Percentiles rank a stretch among this genome's conserved stretches.
Evolutionary conservation across 2,797 vertebrate genomes (phyloP).

Genomic region (Rhinogobio ventralis): DNA sequence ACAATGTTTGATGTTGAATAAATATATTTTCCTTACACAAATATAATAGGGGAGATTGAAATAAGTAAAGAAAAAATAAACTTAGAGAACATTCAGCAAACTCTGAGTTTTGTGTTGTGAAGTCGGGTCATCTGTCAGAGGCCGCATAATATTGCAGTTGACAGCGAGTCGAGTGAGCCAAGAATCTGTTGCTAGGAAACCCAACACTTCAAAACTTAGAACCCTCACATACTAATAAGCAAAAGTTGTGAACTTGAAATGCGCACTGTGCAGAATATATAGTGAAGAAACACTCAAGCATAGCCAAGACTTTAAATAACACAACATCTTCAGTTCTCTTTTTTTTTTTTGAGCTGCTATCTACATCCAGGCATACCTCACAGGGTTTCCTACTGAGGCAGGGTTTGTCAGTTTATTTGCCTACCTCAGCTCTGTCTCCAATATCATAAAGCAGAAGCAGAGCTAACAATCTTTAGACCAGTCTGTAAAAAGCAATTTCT

Average conservation of each 20-base stretch:
- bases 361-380: constrained; percentile 23
- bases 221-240: constrained; percentile 53
- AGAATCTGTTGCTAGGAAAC: constrained; percentile 61
- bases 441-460: constrained; percentile 15
- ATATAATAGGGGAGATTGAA: not conserved
- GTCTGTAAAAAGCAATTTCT: constrained; percentile 7
- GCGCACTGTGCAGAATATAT: constrained; percentile 26
- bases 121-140: constrained; percentile 45
- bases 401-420: constrained; percentile 23
- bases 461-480: constrained; percentile 13
- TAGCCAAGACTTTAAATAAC: constrained; percentile 20
- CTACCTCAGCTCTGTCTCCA: constrained; percentile 7
- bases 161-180: constrained; percentile 28
- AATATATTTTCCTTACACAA: not conserved
- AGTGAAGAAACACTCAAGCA: constrained; percentile 27
- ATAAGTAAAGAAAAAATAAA: not conserved
- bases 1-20: constrained; percentile 1
- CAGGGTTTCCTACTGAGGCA: not conserved
- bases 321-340: not conserved
- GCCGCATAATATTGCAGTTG: constrained; percentile 38
- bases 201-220: constrained; percentile 44
- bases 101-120: constrained; percentile 37
- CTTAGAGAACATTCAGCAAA: constrained; percentile 30
- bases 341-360: constrained; percentile 21
- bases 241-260: constrained; percentile 51